Conservation (phyloP, 2,113 vertebrate genomes). For the Carassius auratus region DNA sequence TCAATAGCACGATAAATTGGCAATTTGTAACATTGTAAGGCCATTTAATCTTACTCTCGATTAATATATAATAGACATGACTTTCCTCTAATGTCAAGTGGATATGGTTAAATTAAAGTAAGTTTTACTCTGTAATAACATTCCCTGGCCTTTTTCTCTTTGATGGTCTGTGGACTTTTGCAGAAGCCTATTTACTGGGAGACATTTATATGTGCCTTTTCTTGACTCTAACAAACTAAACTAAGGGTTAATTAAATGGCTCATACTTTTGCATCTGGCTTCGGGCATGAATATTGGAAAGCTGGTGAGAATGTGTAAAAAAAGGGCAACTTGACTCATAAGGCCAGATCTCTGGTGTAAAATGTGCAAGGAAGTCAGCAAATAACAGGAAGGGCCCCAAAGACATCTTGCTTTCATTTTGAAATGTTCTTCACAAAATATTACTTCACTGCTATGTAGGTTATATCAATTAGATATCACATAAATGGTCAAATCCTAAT, state of each 20-base stretch:
- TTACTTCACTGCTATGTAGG: background rate
- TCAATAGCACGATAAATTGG: background rate
- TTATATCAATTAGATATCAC: background rate
- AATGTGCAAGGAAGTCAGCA: slow-evolving; percentile 30
- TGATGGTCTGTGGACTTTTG: background rate
- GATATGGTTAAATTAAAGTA: background rate
- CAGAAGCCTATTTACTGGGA: background rate
- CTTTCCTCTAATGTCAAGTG: background rate
- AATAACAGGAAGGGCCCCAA: slow-evolving; percentile 27
- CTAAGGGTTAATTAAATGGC: background rate
- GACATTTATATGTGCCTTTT: background rate
- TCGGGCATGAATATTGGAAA: slow-evolving; percentile 5
- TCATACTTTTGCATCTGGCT: slow-evolving; percentile 4
- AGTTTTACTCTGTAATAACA: background rate
- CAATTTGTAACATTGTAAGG: background rate
- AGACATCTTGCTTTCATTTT: slow-evolving; percentile 22
- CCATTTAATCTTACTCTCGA: no score
- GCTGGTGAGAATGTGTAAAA: slow-evolving; percentile 11
- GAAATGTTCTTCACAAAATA: background rate
- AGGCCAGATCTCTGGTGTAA: background rate
- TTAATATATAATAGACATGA: background rate
- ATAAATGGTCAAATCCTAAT: slow-evolving; percentile 3
- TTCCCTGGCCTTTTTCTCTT: background rate
- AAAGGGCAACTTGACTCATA: background rate
- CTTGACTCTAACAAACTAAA: background rate